These are phyloP conservation scores for Corydoras maculifer DNA, from an alignment of 2,113 vertebrate genomes.

Conservation along the genomic window DNA sequence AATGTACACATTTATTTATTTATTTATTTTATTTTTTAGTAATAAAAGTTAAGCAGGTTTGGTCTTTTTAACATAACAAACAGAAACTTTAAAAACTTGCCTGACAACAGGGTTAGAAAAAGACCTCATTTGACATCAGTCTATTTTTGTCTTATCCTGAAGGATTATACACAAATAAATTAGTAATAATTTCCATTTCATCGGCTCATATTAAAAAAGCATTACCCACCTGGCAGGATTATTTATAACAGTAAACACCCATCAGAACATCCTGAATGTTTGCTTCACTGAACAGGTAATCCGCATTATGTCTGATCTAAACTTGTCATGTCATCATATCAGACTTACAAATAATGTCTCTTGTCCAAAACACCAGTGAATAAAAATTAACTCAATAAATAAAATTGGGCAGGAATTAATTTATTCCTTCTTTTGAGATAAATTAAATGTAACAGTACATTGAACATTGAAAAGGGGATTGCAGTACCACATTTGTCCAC, in stretches of 20 bases:
- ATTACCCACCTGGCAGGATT: conserved; percentile 26
- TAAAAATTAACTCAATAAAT: neutral
- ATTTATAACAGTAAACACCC: conserved; percentile 29
- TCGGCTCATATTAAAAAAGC: conserved; percentile 12
- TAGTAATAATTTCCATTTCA: conserved; percentile 24
- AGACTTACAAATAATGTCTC: neutral
- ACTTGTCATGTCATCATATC: neutral
- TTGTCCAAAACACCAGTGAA: neutral
- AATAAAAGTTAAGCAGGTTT: neutral
- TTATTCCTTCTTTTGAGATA: too few relatives aligned
- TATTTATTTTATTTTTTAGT: too few relatives aligned
- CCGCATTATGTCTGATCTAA: conserved; percentile 7
- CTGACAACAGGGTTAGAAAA: neutral
- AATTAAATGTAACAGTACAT: neutral
- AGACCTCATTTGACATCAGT: conserved; percentile 17
- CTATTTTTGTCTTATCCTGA: conserved; percentile 21
- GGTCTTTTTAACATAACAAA: neutral
- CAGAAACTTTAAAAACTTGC: neutral
- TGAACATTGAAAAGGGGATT: conserved; percentile 27
- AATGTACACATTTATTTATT: too few relatives aligned
- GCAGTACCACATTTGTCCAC: conserved; percentile 61
- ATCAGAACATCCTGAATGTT: conserved; percentile 15
- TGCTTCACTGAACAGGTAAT: conserved; percentile 23
- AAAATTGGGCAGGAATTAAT: neutral
- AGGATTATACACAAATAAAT: conserved; percentile 19